Conservation (phyloP, 2,888 invertebrate species). For the Crossocerus cetratus region DNA sequence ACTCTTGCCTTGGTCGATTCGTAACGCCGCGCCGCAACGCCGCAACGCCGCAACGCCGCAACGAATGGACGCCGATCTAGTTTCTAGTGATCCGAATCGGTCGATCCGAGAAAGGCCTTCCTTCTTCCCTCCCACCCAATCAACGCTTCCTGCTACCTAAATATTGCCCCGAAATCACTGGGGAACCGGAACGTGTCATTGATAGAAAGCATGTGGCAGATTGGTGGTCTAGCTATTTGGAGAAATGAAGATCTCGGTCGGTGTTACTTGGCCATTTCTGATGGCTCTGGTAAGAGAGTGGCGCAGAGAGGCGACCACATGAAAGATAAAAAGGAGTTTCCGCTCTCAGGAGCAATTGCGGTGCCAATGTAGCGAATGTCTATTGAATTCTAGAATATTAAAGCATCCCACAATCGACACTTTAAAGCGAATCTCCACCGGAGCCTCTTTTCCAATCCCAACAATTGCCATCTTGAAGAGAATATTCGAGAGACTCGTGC, state of each 20-base stretch:
- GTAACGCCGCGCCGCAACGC: constrained; percentile 48
- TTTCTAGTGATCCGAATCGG: constrained; percentile 52
- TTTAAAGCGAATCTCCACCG: neutral
- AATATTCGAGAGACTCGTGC: constrained; percentile 34
- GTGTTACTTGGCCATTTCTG: too few species aligned
- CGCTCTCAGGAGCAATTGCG: neutral
- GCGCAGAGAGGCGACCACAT: neutral
- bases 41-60: constrained; percentile 42
- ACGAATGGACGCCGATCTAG: constrained; percentile 52
- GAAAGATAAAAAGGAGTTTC: too few species aligned
- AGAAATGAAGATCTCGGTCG: too few species aligned
- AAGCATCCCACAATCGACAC: neutral
- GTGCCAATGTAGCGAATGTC: too few species aligned
- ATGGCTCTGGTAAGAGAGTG: neutral
- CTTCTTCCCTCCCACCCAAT: constrained; percentile 16
- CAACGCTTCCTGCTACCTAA: constrained; percentile 12
- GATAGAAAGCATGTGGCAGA: neutral
- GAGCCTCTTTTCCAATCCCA: neutral
- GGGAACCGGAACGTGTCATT: neutral
- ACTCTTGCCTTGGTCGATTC: constrained; percentile 52
- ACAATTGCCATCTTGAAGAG: too few species aligned
- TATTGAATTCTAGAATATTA: neutral
- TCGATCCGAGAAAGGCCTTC: constrained; percentile 28
- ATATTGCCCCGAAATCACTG: neutral
- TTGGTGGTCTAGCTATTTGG: constrained; percentile 9